phyloP scores from a whole-genome alignment of 2,113 vertebrate species.

The Ammospiza nelsoni region DNA sequence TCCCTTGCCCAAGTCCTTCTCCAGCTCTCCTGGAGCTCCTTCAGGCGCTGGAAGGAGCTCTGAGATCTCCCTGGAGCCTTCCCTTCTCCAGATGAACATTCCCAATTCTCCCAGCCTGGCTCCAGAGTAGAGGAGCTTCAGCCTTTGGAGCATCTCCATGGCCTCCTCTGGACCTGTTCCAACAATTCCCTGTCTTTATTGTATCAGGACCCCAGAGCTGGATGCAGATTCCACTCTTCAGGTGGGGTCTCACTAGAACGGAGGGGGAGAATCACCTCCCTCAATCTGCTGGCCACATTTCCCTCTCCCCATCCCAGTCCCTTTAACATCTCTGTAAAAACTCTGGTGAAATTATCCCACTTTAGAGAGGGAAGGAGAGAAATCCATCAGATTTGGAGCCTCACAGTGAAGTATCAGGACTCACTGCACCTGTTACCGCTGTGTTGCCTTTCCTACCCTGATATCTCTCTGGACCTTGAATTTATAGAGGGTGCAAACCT shows the following conservation, averaged over 20 bases:
- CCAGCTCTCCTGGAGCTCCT: neutral
- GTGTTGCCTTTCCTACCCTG: neutral
- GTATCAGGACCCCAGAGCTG: neutral
- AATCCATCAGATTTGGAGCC: neutral
- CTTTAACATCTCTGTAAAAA: neutral
- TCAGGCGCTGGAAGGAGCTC: neutral
- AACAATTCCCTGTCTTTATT: neutral
- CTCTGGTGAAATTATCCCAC: neutral
- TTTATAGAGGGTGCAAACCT: neutral
- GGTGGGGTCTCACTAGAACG: neutral
- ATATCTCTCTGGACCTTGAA: neutral
- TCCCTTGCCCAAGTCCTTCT: neutral
- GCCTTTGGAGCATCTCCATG: neutral
- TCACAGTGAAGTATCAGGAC: neutral
- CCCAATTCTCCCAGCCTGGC: neutral
- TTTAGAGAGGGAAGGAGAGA: neutral
- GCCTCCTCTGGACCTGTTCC: neutral
- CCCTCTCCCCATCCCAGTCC: neutral
- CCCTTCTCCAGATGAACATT: rapidly evolving
- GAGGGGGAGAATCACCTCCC: neutral
- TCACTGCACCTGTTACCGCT: neutral
- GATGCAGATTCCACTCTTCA: neutral
- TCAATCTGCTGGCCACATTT: neutral
- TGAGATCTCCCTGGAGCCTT: neutral
- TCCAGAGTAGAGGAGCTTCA: neutral